A percentile compares a stretch with the other conserved stretches of the same genome.
phyloP scores from a whole-genome alignment of 2,797 vertebrate genomes.

The Microtus agrestis region DNA sequence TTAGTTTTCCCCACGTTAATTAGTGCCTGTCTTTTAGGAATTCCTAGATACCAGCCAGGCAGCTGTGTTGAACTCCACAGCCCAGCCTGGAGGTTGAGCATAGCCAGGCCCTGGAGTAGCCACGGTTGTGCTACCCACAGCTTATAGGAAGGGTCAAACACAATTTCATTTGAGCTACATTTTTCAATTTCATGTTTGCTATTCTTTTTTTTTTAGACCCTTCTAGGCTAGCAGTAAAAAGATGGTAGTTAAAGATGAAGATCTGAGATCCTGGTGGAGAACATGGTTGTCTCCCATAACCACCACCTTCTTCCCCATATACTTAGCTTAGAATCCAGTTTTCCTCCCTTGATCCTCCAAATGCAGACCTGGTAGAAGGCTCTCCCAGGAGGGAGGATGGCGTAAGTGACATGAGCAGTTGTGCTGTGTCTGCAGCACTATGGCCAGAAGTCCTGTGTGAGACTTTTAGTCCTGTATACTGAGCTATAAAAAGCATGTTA shows the following conservation, averaged over 20 bases:
- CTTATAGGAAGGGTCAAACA: not conserved
- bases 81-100: not conserved
- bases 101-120: not conserved
- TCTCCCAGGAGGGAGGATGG: not conserved
- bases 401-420: not conserved
- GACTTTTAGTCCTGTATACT: conserved; percentile 53
- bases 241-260: not conserved
- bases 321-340: not conserved
- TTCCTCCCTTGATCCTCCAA: not conserved
- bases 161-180: not conserved
- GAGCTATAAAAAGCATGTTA: conserved; percentile 72
- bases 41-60: not conserved
- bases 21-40: not conserved
- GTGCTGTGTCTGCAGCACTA: not conserved
- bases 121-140: not conserved
- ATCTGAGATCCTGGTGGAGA: not conserved
- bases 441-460: conserved; percentile 64
- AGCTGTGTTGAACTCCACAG: not conserved
- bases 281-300: not conserved
- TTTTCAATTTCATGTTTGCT: not conserved
- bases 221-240: conserved; percentile 3
- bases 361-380: not conserved
- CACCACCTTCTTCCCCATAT: not conserved
- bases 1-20: not conserved
- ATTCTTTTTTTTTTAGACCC: not conserved